A percentile compares a stretch with the other conserved stretches of the same genome.
phyloP scores from a whole-genome alignment of 2,113 vertebrate genomes.

The Indicator maculatus region DNA sequence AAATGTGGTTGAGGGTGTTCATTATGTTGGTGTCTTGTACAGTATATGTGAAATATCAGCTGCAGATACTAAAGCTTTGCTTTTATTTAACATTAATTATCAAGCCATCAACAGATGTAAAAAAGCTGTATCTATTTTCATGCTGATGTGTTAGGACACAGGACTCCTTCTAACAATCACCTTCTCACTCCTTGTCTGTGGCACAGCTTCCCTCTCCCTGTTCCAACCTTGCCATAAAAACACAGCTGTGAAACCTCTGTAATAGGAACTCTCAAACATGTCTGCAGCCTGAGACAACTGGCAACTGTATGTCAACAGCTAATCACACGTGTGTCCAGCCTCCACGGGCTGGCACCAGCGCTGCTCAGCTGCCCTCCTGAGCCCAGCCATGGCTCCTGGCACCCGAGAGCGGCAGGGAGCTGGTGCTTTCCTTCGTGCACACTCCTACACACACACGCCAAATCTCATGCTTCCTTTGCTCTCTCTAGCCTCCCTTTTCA shows the following conservation, averaged over 20 bases:
- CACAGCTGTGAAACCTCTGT: background rate
- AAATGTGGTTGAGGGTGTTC: background rate
- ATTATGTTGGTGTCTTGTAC: conserved; percentile 26
- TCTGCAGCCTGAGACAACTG: background rate
- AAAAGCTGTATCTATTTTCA: background rate
- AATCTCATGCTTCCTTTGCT: fast-evolving
- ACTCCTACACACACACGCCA: background rate
- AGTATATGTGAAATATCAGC: conserved; percentile 22
- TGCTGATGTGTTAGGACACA: background rate
- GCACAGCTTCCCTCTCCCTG: background rate
- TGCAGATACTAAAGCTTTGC: conserved; percentile 14
- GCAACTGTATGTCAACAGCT: background rate
- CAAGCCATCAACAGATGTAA: conserved; percentile 39
- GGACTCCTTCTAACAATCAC: background rate
- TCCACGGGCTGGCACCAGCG: fast-evolving
- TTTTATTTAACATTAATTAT: conserved; percentile 69
- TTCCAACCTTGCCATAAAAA: background rate
- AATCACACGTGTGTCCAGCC: background rate
- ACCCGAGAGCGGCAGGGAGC: fast-evolving
- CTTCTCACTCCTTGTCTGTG: background rate
- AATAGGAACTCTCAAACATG: background rate
- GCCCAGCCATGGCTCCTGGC: background rate
- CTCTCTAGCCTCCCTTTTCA: background rate
- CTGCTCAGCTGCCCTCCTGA: background rate
- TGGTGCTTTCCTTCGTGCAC: background rate